phyloP scores from a whole-genome alignment of 2,797 vertebrate genomes.

The Sebastiscus albofasciatus region DNA sequence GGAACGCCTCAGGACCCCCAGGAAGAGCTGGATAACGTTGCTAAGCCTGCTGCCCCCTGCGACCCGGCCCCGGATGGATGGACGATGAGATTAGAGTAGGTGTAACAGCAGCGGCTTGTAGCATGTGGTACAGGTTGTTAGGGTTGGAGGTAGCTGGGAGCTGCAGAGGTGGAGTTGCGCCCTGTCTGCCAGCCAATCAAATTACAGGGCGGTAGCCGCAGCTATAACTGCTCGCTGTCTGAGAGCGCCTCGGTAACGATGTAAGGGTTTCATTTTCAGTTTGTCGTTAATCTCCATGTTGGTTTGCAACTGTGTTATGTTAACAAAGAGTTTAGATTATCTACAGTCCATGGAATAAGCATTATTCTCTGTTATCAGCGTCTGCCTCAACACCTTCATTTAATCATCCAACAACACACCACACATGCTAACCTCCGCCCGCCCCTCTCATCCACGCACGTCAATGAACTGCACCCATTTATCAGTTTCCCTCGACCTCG shows the following conservation, averaged over 20 bases:
- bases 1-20: too few relatives aligned
- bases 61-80: too few relatives aligned
- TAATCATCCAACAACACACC: neutral
- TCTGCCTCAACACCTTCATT: neutral
- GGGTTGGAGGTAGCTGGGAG: neutral
- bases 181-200: neutral
- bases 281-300: neutral
- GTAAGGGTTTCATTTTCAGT: neutral
- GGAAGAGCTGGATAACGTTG: too few relatives aligned
- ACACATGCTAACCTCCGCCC: neutral
- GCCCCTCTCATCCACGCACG: neutral
- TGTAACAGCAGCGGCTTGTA: neutral
- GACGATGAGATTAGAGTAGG: neutral
- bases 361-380: neutral
- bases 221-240: neutral
- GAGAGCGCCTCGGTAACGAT: neutral
- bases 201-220: neutral
- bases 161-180: neutral
- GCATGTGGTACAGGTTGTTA: neutral
- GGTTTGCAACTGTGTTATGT: neutral
- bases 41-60: too few relatives aligned
- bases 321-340: too few relatives aligned
- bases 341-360: too few relatives aligned
- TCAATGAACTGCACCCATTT: neutral
- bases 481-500: neutral